These are phyloP conservation scores for Solenopsis invicta DNA, from an alignment of 1,140 invertebrate genomes.

Conservation along the genomic window DNA sequence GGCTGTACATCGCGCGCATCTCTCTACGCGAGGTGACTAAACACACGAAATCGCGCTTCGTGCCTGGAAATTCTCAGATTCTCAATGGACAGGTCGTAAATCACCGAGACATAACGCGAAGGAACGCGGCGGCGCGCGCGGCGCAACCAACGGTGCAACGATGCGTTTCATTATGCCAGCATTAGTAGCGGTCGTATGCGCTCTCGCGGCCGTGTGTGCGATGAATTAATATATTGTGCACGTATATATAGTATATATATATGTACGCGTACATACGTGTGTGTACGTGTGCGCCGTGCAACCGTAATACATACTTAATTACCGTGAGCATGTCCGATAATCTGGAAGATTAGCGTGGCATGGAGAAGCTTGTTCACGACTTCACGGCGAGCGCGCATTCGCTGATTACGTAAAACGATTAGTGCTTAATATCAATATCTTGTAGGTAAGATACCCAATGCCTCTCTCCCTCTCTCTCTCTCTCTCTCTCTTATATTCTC, in stretches of 20 bases:
- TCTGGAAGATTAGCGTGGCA: constrained; percentile 54
- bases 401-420: constrained; percentile 55
- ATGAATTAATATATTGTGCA: constrained; percentile 48
- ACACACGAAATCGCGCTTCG: constrained; percentile 59
- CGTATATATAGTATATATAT: too few species aligned
- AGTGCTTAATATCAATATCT: constrained; percentile 49
- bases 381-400: constrained; percentile 36
- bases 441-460: background rate
- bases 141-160: constrained; percentile 48
- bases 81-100: constrained; percentile 61
- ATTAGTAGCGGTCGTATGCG: constrained; percentile 28
- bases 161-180: constrained; percentile 64
- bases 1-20: constrained; percentile 13
- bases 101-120: constrained; percentile 60
- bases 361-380: constrained; percentile 35
- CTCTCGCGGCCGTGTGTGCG: background rate
- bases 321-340: constrained; percentile 61
- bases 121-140: constrained; percentile 44
- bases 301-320: constrained; percentile 66
- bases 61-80: constrained; percentile 60
- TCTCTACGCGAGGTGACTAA: constrained; percentile 47
- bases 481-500: background rate
- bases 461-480: background rate
- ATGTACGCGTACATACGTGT: background rate
- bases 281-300: background rate